Evolutionary conservation across 1,140 invertebrate genomes (phyloP).

Genomic region (Drosophila parvula): DNA sequence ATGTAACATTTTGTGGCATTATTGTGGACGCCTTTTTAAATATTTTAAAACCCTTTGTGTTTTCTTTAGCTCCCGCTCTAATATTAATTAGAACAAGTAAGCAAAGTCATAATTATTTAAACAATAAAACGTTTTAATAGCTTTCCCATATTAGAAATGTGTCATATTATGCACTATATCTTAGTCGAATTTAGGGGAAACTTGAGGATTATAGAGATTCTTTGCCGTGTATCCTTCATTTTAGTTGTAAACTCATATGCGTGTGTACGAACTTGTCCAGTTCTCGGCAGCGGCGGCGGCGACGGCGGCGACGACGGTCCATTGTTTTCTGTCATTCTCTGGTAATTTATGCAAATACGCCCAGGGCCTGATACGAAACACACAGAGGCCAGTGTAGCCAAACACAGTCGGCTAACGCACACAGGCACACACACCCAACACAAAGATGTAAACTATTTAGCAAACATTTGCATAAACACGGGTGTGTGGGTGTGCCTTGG

Average conservation of each 20-base stretch:
- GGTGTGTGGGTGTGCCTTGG: constrained; percentile 39
- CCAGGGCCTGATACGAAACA: constrained; percentile 31
- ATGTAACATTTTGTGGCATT: too few relatives aligned
- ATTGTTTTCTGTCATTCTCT: constrained; percentile 43
- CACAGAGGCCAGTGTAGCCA: constrained; percentile 4
- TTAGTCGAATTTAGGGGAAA: background rate
- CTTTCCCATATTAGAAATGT: too few relatives aligned
- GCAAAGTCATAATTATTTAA: too few relatives aligned
- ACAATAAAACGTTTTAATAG: too few relatives aligned
- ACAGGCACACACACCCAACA: constrained; percentile 5
- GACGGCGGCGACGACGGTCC: constrained; percentile 7
- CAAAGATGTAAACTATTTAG: constrained; percentile 56
- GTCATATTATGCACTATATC: background rate
- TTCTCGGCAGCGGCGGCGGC: background rate
- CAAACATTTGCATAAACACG: constrained; percentile 57
- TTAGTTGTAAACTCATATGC: constrained; percentile 8
- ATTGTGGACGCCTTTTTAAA: too few relatives aligned
- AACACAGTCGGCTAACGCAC: constrained; percentile 13
- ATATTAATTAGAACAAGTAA: too few relatives aligned
- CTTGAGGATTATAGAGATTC: background rate
- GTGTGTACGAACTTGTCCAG: constrained; percentile 13
- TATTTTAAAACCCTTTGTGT: too few relatives aligned
- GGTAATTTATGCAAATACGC: constrained; percentile 54
- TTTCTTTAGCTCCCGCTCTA: too few relatives aligned
- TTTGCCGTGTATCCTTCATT: background rate